Base-by-base conservation (phyloP, 37 sponge, comb jelly and placozoan species). In the Halichondria panicea region DNA sequence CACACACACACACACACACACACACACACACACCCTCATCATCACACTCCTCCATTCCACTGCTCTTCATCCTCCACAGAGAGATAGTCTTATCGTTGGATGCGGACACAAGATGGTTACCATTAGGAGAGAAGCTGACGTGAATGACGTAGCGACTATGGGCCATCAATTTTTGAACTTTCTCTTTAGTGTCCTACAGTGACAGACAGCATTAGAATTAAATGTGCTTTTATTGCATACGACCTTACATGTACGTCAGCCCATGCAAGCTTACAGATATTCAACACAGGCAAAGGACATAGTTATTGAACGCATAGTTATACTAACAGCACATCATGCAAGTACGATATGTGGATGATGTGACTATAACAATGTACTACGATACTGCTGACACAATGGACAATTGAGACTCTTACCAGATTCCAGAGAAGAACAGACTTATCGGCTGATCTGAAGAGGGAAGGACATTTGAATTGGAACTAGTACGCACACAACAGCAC, bases 61-160 rank as follows among this genome's bases (percentile, higher is more conserved):
- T 72, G 55, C 15, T 52, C 28, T 24, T 44, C 8, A 80, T 44
- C 6, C 24, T 53, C 89, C 91, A 90, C 8, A 90, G 9, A 32
- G 80, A 80, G 30, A 90, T 30, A 4, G 50, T 74, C 45, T 58
- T 61, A 60, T 90, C 91, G 45, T 84, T 90, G 31, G 91, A 90
- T n/a, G 77, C 50, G 11, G 91, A 80, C 30, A 74, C 81, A 9
- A 90, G 73, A 39, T 52, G 38, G 24, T 24, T 11, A 12, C 70
- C 79, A 67, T 64, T 56, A 4, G 86, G 85, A 22, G 91, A 90
- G 55, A 90, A 90, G 22, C 70, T 66, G 28, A 79, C 72, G 66
- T 70, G 87, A 2, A 81, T 90, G 0, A 90, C 86, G 45, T 76
- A 90, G 61, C 74, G 57, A 7, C n/a, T 22, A 27, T 74, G 74